These are phyloP conservation scores for Poeciliopsis gracilis DNA, from an alignment of 2,797 vertebrate species.

Conservation along the genomic window DNA sequence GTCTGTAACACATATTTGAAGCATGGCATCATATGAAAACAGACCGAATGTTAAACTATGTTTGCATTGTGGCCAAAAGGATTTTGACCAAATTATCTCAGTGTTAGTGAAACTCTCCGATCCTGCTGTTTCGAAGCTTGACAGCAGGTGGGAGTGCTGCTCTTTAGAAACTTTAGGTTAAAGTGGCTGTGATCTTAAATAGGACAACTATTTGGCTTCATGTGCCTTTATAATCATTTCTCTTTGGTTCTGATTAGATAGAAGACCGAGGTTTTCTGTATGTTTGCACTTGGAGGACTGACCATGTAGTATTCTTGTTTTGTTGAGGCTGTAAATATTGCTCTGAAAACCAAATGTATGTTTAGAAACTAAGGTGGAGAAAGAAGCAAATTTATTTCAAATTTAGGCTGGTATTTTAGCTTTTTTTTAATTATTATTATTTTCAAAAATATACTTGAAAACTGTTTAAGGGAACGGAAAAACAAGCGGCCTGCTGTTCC, in stretches of 20 bases:
- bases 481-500: slow-evolving; percentile 39
- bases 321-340: slow-evolving; percentile 49
- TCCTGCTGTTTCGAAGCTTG: slow-evolving; percentile 44
- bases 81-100: slow-evolving; percentile 53
- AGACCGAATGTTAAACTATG: slow-evolving; percentile 35
- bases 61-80: slow-evolving; percentile 58
- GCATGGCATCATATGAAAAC: slow-evolving; percentile 59
- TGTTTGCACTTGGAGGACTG: slow-evolving; percentile 45
- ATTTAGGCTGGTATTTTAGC: neutral
- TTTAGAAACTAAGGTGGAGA: slow-evolving; percentile 31
- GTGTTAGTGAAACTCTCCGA: slow-evolving; percentile 43
- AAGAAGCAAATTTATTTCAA: slow-evolving; percentile 33
- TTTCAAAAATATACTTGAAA: slow-evolving; percentile 66
- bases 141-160: slow-evolving; percentile 44
- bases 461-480: slow-evolving; percentile 49
- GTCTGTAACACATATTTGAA: slow-evolving; percentile 44
- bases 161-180: slow-evolving; percentile 50
- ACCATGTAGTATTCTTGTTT: slow-evolving; percentile 56
- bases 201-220: slow-evolving; percentile 52
- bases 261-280: slow-evolving; percentile 36
- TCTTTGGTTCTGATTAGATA: slow-evolving; percentile 46
- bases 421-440: slow-evolving; percentile 7
- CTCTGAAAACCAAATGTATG: slow-evolving; percentile 22
- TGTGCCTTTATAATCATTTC: slow-evolving; percentile 66
- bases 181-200: slow-evolving; percentile 27